Base-by-base conservation (phyloP, 2,888 invertebrate species). In the Stictocephala bisonia region DNA sequence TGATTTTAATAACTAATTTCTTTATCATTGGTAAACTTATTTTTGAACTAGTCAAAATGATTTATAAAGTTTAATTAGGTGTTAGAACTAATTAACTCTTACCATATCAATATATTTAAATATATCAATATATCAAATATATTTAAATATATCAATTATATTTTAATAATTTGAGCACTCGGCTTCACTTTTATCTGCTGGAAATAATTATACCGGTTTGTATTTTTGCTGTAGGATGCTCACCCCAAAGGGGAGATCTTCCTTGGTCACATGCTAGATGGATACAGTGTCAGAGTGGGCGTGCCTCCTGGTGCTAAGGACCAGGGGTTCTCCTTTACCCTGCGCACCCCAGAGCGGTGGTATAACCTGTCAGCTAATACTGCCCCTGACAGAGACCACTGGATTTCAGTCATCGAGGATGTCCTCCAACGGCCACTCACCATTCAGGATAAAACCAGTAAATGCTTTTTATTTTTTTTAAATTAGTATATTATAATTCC, bases 171-270 rank as follows among this genome's bases (percentile, higher is more conserved):
- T n/a, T n/a, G n/a, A n/a, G n/a, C 11, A 35, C 35, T 35, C 35
- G 9, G 35, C 11, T 35, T 35, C 7, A 35, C 11, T 35, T 35
- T 35, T 35, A 35, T 7, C 35, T n/a, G n/a, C n/a, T n/a, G n/a
- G n/a, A n/a, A n/a, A 35, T 35, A 35, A 11, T 35, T 35, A 35
- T 35, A n/a, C n/a, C n/a, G n/a, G n/a, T n/a, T n/a, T n/a, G 31
- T 70, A 15, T 44, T 68, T 20, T 29, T 75, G 18, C 79, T 78
- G 9, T 80, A 89, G 88, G 94, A 94, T 81, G 93, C 95, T 1
- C 92, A 93, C 85, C 94, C 96, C 0, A 95, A 95, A 85, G 95
- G 95, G 60, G 95, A 96, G 86, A 93, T 96, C 79, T 95, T 95
- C 84, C 85, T 96, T 78, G 95, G 95, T 82, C 89, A 92, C 81